Percentiles rank a stretch among this genome's conserved stretches.
Conservation (phyloP, 1,140 invertebrate genomes). For the Metopolophium dirhodum region DNA sequence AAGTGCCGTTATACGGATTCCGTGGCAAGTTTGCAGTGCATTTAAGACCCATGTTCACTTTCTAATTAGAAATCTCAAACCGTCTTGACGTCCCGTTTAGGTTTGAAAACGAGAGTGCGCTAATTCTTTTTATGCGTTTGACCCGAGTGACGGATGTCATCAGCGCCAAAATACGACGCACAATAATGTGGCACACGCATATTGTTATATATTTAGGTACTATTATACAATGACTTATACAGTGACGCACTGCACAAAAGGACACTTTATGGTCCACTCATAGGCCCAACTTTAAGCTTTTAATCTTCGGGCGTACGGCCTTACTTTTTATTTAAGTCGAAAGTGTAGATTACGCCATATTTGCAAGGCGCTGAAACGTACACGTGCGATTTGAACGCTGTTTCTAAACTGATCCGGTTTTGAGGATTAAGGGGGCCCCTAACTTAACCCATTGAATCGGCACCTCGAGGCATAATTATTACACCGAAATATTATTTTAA, state of each 20-base stretch:
- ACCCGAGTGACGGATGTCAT: not conserved
- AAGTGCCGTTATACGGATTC: not conserved
- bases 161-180: not conserved
- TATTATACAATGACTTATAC: not conserved
- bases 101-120: not conserved
- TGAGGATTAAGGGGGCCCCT: not conserved
- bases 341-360: not conserved
- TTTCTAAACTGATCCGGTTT: not conserved
- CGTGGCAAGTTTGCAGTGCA: not conserved
- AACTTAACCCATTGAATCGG: not conserved
- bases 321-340: not conserved
- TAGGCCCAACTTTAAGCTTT: not conserved
- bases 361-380: not conserved
- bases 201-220: not conserved
- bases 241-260: not conserved
- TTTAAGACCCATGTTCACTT: not conserved
- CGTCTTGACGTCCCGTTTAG: not conserved
- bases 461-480: not conserved
- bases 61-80: not conserved
- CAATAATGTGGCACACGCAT: not conserved
- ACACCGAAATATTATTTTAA: not conserved
- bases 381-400: not conserved
- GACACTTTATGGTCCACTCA: not conserved
- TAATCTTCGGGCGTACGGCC: not conserved
- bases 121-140: constrained; percentile 4